Evolutionary conservation across 2,797 vertebrate species (phyloP).

Genomic region (Pangasius mekongensis): DNA sequence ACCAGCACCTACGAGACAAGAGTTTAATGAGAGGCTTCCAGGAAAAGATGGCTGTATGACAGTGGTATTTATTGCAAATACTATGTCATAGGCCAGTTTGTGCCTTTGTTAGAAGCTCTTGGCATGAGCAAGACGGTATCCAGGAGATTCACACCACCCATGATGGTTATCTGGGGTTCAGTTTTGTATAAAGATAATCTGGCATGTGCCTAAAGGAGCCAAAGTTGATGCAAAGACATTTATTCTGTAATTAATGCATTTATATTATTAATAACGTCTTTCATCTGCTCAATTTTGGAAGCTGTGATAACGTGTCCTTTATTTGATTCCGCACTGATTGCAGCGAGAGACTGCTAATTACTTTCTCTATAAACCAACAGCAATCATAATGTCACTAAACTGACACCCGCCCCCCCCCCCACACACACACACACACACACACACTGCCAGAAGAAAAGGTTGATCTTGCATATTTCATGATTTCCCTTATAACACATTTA

Average conservation of each 20-base stretch:
- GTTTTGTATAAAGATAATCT: conserved; percentile 6
- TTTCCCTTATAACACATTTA: conserved; percentile 36
- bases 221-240: background rate
- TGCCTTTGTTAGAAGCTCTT: background rate
- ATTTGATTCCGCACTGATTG: background rate
- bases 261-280: background rate
- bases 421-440: too few relatives aligned
- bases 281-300: background rate
- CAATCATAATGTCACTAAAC: conserved; percentile 17
- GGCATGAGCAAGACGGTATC: background rate
- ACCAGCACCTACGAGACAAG: background rate
- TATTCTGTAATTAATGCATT: background rate
- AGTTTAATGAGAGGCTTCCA: background rate
- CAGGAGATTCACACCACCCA: background rate
- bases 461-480: conserved; percentile 59
- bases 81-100: background rate
- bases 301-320: background rate
- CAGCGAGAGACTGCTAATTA: background rate
- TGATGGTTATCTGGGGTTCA: background rate
- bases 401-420: background rate
- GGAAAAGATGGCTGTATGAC: background rate
- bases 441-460: conserved; percentile 60
- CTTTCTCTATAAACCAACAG: conserved; percentile 14
- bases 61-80: background rate
- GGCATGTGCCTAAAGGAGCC: background rate